These are phyloP conservation scores for Oncorhynchus tshawytscha DNA, from an alignment of 2,113 vertebrate species.

Conservation along the genomic window DNA sequence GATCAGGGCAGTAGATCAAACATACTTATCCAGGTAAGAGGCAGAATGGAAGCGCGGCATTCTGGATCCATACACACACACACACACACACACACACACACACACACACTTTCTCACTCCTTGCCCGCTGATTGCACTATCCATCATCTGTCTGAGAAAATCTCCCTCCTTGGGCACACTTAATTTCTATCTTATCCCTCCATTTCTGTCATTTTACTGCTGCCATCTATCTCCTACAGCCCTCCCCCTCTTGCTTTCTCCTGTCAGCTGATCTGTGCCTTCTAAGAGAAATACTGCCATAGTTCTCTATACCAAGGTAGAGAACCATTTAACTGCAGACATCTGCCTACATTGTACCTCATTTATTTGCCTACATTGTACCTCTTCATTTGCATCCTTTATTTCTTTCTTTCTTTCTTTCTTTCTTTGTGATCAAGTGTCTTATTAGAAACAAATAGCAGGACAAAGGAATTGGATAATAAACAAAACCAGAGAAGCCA, in stretches of 20 bases:
- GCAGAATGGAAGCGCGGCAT: not conserved
- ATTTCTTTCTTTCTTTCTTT: too few species aligned
- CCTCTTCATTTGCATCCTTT: too few species aligned
- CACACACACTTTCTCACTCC: not conserved
- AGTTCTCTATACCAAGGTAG: not conserved
- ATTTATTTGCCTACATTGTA: too few species aligned
- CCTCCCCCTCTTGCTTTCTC: slow-evolving; percentile 20
- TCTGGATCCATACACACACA: not conserved
- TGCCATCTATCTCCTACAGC: slow-evolving; percentile 45
- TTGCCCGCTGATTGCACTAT: slow-evolving; percentile 27
- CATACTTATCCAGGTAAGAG: too few species aligned
- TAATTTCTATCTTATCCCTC: slow-evolving; percentile 44
- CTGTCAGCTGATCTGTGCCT: slow-evolving; percentile 36
- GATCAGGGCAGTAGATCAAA: too few species aligned
- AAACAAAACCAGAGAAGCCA: too few species aligned
- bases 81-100: not conserved
- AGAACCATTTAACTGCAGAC: not conserved
- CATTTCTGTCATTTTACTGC: slow-evolving; percentile 51
- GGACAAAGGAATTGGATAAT: too few species aligned
- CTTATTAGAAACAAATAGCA: too few species aligned
- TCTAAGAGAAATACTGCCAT: slow-evolving; percentile 17
- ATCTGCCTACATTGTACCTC: too few species aligned
- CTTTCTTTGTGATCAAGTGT: too few species aligned
- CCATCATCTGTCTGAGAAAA: slow-evolving; percentile 53
- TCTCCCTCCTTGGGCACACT: slow-evolving; percentile 42